Evolutionary conservation across 2,797 vertebrate species (phyloP), one percentile per base, ranked within the genome.

Genomic region (Anabacerthia variegaticeps): DNA sequence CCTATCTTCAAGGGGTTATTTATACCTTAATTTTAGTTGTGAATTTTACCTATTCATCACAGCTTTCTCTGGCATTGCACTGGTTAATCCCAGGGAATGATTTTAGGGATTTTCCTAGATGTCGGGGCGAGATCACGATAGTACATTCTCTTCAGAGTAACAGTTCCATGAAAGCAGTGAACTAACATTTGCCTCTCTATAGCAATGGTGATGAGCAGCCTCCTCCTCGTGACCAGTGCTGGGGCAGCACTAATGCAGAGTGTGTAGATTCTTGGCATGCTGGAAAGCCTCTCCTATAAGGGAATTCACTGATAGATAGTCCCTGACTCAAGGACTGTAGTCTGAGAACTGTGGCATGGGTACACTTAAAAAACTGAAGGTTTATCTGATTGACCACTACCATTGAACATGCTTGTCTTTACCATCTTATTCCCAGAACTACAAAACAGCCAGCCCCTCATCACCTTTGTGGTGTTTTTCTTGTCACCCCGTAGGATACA

Each of bases 271-370:
- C 82, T 82, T 95, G 87, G 91, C 30, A 44, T 0, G 0, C 23
- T 83, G 61, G 81, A 63, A 90, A 94, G 95, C 91, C 65, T 92
- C 73, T 77, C 37, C 71, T 72, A 88, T 46, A 89, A 87, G 90
- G 76, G 95, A 95, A 88, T 95, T 91, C 95, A 84, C 72, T 95
- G 88, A 78, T 56, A 91, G 73, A 82, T 94, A 93, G 91, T 93
- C 88, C 95, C 95, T 94, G 89, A 92, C 69, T 91, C 88, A 73
- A 92, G 80, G 83, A 48, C 39, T 83, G 65, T 66, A 27, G 27
- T 79, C 71, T 96, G 72, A 89, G 85, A 96, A 94, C 76, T 94
- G 84, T 84, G 56, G 49, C 80, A 91, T 52, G 80, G 34, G 10
- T 41, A 52, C 82, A 44, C 83, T 96, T 94, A 37, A 94, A 96